Conservation (phyloP, 2,888 invertebrate species). For the Lepidonotus clava region DNA sequence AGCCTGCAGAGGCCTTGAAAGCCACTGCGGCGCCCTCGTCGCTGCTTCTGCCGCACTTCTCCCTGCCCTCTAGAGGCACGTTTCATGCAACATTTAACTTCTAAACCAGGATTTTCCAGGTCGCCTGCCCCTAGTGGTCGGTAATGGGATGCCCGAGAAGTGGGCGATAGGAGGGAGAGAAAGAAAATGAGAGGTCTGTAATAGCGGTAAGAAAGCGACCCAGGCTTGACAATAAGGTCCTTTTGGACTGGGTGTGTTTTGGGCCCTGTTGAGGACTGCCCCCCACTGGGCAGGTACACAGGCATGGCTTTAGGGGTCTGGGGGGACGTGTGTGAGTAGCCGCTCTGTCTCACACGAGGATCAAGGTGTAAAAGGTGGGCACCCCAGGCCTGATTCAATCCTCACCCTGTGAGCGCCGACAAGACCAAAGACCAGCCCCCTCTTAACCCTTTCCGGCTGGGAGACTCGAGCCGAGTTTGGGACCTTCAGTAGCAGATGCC, state of each 20-base stretch:
- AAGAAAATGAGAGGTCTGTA: constrained; percentile 1
- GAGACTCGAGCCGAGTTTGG: too few relatives aligned
- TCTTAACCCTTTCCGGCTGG: too few relatives aligned
- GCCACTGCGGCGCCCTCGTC: too few relatives aligned
- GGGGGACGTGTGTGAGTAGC: too few relatives aligned
- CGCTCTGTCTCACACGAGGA: too few relatives aligned
- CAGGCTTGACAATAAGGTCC: background rate
- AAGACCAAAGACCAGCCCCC: too few relatives aligned
- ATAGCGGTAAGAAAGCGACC: background rate
- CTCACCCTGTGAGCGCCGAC: too few relatives aligned
- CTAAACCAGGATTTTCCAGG: constrained; percentile 26
- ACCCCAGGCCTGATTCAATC: too few relatives aligned
- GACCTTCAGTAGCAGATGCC: too few relatives aligned
- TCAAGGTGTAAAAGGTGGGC: too few relatives aligned
- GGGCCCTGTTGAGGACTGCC: background rate
- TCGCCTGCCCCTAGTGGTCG: background rate
- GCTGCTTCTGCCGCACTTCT: too few relatives aligned
- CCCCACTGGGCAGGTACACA: background rate
- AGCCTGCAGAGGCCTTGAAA: background rate
- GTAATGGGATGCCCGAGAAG: constrained; percentile 9
- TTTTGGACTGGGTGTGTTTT: background rate
- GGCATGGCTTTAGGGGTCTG: background rate
- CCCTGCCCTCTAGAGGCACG: background rate
- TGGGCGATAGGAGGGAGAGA: constrained; percentile 14
- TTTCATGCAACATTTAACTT: constrained; percentile 42